phyloP scores from a whole-genome alignment of 2,113 vertebrate genomes.

The Gallinago jamesoni region DNA sequence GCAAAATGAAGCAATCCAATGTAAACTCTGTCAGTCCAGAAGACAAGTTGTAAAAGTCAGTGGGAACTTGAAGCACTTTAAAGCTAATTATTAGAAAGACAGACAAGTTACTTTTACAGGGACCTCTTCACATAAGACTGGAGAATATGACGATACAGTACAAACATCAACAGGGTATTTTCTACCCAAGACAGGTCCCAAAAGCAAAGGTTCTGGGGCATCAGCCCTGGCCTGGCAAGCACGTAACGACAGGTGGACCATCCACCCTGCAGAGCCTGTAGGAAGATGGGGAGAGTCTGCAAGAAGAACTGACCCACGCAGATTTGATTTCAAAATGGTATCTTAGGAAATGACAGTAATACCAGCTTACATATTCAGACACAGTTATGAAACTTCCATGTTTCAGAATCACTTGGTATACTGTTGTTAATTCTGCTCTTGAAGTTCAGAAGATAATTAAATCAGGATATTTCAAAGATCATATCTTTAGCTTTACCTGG shows the following conservation, averaged over 20 bases:
- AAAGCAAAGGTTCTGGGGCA: not conserved
- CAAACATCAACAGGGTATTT: not conserved
- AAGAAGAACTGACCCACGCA: not conserved
- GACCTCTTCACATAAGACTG: not conserved
- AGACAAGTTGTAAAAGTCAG: not conserved
- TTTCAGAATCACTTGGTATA: conserved; percentile 41
- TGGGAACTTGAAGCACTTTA: not conserved
- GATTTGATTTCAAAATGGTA: not conserved
- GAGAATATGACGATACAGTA: not conserved
- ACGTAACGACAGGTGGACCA: accelerated
- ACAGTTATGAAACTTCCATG: conserved; percentile 27
- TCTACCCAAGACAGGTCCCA: not conserved
- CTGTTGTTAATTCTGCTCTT: conserved; percentile 28
- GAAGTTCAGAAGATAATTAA: conserved; percentile 35
- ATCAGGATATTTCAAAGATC: not conserved
- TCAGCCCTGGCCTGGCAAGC: accelerated
- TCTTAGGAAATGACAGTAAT: conserved; percentile 6
- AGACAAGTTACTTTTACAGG: not conserved
- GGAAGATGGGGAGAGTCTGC: not conserved
- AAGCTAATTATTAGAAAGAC: not conserved
- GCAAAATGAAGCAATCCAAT: not conserved
- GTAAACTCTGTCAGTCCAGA: not conserved
- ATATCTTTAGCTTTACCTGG: conserved; percentile 16
- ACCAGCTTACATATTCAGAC: not conserved
- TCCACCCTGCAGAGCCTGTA: not conserved